Evolutionary conservation across 2,888 invertebrate species (phyloP).

Genomic region (Sicus ferrugineus): DNA sequence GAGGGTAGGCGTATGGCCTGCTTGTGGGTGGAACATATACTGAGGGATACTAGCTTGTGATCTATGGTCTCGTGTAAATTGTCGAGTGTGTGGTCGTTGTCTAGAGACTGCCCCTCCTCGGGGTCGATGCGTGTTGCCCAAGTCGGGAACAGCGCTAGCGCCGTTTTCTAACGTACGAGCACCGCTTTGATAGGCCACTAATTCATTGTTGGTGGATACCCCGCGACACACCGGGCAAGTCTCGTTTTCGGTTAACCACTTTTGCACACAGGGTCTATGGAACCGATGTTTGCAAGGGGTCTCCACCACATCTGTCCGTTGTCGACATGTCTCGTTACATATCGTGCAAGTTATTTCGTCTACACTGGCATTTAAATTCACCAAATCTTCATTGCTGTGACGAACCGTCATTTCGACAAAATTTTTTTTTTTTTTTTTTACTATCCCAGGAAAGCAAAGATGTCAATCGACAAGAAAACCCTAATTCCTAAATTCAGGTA

Average conservation of each 20-base stretch:
- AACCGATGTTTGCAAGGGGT: slow-evolving; percentile 5
- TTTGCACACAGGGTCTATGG: background rate
- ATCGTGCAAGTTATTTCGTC: background rate
- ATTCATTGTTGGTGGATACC: background rate
- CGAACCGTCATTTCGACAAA: background rate
- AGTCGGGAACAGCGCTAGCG: background rate
- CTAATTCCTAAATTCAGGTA: too few relatives aligned
- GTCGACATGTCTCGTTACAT: background rate
- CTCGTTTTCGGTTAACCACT: background rate
- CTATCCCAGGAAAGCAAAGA: too few relatives aligned
- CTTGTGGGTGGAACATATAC: background rate
- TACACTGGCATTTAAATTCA: background rate
- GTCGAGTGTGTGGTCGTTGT: background rate
- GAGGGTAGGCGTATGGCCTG: background rate
- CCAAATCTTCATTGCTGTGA: background rate
- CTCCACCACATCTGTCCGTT: background rate
- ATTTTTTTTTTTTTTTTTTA: too few relatives aligned
- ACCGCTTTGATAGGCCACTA: background rate
- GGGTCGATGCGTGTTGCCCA: background rate
- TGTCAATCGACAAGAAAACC: too few relatives aligned
- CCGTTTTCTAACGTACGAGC: background rate
- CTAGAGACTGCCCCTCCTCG: background rate
- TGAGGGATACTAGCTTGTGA: background rate
- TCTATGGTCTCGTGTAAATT: background rate
- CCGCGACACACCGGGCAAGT: background rate